phyloP scores from a whole-genome alignment of 2,113 vertebrate genomes.

The Ctenomys sociabilis region DNA sequence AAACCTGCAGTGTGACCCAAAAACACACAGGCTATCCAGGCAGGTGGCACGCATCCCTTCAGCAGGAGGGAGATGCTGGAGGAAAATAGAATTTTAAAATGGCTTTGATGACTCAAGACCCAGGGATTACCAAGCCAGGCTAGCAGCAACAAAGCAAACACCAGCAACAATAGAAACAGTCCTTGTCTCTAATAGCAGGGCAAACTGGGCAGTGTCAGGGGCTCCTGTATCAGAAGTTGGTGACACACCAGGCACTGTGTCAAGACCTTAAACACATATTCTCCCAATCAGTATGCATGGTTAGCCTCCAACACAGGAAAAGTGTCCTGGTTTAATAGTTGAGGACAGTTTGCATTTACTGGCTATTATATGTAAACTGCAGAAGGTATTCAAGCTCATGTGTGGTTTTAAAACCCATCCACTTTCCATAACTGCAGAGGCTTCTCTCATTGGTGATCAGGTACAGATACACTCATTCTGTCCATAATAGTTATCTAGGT shows the following conservation, averaged over 20 bases:
- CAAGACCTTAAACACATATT: too few species aligned
- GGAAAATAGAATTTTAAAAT: constrained; percentile 69
- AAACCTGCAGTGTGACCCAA: constrained; percentile 37
- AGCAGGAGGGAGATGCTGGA: constrained; percentile 67
- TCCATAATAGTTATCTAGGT: too few species aligned
- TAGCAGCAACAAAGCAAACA: constrained; percentile 47
- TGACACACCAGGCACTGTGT: background rate
- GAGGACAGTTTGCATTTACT: background rate
- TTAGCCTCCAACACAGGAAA: too few species aligned
- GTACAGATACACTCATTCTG: background rate
- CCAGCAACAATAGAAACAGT: background rate
- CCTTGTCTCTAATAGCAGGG: background rate
- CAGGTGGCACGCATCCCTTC: background rate
- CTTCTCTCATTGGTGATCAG: background rate
- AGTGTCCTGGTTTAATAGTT: background rate
- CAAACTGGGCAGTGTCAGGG: accelerated
- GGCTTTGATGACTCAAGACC: constrained; percentile 36
- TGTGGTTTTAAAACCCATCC: background rate
- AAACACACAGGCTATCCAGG: constrained; percentile 38
- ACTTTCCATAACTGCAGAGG: background rate
- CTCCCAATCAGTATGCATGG: too few species aligned
- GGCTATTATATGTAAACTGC: background rate
- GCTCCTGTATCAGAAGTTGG: background rate
- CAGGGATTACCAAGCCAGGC: constrained; percentile 20
- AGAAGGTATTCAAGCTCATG: background rate